phyloP scores from a whole-genome alignment of 2,113 vertebrate species.

The Grammatotria lemairii region DNA sequence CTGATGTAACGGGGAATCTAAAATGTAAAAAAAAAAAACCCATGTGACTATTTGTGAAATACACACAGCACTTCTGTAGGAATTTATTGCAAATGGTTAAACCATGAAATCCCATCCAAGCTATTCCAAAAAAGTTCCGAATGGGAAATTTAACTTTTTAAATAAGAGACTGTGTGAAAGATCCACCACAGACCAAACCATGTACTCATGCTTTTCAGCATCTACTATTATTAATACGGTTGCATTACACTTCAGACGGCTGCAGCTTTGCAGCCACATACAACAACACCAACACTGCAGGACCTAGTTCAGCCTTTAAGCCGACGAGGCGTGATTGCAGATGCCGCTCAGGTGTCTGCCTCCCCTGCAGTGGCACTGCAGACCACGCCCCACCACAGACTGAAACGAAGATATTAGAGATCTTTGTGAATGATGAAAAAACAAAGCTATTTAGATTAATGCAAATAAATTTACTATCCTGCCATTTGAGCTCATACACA shows the following conservation, averaged over 20 bases:
- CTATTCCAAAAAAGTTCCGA: not conserved
- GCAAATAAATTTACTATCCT: not conserved
- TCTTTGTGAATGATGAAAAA: not conserved
- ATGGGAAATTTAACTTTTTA: not conserved
- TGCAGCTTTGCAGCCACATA: not conserved
- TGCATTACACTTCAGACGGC: not conserved
- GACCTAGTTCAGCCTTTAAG: not conserved
- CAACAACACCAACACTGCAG: not conserved
- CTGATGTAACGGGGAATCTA: slow-evolving; percentile 98
- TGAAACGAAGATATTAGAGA: not conserved
- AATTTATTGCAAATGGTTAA: not conserved
- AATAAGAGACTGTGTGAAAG: not conserved
- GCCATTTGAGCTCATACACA: not conserved
- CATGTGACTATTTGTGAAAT: not conserved
- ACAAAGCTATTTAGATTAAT: not conserved
- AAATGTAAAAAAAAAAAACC: not conserved
- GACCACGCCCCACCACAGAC: not conserved
- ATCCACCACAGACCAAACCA: not conserved
- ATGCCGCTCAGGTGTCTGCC: not conserved
- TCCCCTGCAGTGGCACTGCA: not conserved
- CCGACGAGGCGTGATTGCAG: not conserved
- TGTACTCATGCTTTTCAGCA: not conserved
- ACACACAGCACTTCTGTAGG: not conserved
- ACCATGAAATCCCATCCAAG: not conserved
- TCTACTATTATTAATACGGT: not conserved